Percentiles rank a stretch among this genome's conserved stretches.
Conservation (phyloP, 2,888 invertebrate genomes). For the Campoplex nolae region DNA sequence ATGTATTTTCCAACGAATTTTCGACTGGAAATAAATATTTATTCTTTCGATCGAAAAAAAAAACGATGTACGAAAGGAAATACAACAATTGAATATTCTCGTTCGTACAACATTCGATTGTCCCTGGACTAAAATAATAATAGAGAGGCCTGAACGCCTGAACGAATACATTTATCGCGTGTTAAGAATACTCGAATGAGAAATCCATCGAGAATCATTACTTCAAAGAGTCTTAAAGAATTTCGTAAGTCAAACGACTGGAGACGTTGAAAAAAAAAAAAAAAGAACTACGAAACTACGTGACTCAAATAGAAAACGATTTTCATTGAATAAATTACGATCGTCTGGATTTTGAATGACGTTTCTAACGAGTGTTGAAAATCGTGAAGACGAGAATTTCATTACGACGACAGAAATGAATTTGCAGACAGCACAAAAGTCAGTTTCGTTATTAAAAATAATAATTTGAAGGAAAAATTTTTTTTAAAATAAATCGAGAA, state of each 20-base stretch:
- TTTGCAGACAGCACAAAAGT: background rate
- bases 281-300: constrained; percentile 4
- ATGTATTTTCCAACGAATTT: too few relatives aligned
- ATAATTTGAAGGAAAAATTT: too few relatives aligned
- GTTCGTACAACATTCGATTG: background rate
- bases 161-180: background rate
- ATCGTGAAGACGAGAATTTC: constrained; percentile 38
- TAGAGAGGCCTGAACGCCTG: background rate
- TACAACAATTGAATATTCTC: background rate
- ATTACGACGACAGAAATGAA: background rate
- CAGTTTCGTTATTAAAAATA: background rate
- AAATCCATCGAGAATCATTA: constrained; percentile 17
- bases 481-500: too few relatives aligned
- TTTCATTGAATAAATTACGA: constrained; percentile 12
- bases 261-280: constrained; percentile 6
- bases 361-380: constrained; percentile 31
- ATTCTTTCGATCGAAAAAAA: too few relatives aligned
- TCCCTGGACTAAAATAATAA: constrained; percentile 8
- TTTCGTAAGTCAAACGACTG: constrained; percentile 15
- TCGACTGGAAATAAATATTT: too few relatives aligned
- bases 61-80: background rate
- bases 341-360: constrained; percentile 19
- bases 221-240: background rate
- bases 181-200: constrained; percentile 23
- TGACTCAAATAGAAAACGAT: constrained; percentile 7